Evolutionary conservation across 2,888 invertebrate species (phyloP).

Genomic region (Latrodectus hesperus): DNA sequence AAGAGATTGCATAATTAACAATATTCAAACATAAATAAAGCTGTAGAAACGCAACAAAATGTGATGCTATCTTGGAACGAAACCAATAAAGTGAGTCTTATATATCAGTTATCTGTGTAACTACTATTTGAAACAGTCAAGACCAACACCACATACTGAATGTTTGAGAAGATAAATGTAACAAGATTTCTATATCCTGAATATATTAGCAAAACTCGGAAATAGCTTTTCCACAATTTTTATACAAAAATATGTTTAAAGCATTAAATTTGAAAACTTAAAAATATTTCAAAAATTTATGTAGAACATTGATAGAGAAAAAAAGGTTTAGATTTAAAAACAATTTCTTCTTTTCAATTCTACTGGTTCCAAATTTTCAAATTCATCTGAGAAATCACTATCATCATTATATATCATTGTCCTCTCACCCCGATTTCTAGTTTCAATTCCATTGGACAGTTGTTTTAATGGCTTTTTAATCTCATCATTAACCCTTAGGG

Average conservation of each 20-base stretch:
- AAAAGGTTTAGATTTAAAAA: background rate
- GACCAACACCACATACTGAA: background rate
- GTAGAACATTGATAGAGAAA: background rate
- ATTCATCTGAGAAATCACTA: slow-evolving; percentile 70
- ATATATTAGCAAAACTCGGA: background rate
- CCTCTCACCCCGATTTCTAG: slow-evolving; percentile 74
- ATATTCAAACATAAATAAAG: background rate
- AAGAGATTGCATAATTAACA: slow-evolving; percentile 3
- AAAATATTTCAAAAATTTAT: background rate
- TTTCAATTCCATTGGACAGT: slow-evolving; percentile 53
- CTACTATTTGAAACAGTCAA: background rate
- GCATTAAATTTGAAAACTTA: background rate
- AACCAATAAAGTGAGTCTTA: too few species aligned
- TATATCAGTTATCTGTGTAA: too few species aligned
- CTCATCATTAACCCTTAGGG: background rate
- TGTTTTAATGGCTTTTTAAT: slow-evolving; percentile 23
- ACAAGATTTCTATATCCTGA: background rate
- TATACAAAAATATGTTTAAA: slow-evolving; percentile 1
- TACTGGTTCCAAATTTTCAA: slow-evolving; percentile 27
- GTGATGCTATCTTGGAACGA: too few species aligned
- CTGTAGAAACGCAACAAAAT: too few species aligned
- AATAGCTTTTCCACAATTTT: background rate
- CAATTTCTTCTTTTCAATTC: slow-evolving; percentile 3
- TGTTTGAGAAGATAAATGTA: background rate
- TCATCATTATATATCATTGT: slow-evolving; percentile 75